A percentile compares a stretch with the other conserved stretches of the same genome.
These are phyloP conservation scores for Pygmarrhopalites habei DNA, from an alignment of 1,140 invertebrate genomes.

Conservation along the genomic window DNA sequence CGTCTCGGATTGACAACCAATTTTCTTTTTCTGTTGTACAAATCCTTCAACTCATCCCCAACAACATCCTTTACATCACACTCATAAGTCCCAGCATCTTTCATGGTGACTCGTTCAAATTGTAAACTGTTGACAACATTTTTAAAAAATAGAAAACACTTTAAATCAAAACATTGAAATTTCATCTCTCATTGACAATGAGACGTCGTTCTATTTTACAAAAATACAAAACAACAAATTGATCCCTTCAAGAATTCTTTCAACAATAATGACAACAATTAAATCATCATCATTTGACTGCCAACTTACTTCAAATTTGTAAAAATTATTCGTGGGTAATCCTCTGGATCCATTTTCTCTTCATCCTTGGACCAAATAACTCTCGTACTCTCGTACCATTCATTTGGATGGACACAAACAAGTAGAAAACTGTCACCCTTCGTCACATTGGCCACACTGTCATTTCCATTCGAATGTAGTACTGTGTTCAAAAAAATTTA, in stretches of 20 bases:
- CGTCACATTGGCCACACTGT: background rate
- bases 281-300: background rate
- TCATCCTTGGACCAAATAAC: conserved; percentile 30
- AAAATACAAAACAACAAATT: background rate
- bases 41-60: background rate
- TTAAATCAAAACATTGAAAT: background rate
- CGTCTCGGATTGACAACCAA: background rate
- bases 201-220: background rate
- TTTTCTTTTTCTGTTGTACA: background rate
- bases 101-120: background rate
- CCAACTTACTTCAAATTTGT: conserved; percentile 27
- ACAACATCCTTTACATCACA: conserved; percentile 6
- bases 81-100: conserved; percentile 14
- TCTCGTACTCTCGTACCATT: conserved; percentile 1
- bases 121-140: conserved; percentile 2
- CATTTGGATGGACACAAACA: conserved; percentile 14
- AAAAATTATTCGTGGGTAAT: conserved; percentile 10
- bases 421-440: conserved; percentile 7
- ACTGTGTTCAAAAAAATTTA: no score
- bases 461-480: background rate
- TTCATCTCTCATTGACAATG: background rate
- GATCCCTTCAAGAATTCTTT: background rate
- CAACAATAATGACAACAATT: background rate
- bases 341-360: conserved; percentile 10
- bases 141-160: background rate